Base-by-base conservation (phyloP, 2,888 invertebrate species). In the Pristionchus maxplancki region DNA sequence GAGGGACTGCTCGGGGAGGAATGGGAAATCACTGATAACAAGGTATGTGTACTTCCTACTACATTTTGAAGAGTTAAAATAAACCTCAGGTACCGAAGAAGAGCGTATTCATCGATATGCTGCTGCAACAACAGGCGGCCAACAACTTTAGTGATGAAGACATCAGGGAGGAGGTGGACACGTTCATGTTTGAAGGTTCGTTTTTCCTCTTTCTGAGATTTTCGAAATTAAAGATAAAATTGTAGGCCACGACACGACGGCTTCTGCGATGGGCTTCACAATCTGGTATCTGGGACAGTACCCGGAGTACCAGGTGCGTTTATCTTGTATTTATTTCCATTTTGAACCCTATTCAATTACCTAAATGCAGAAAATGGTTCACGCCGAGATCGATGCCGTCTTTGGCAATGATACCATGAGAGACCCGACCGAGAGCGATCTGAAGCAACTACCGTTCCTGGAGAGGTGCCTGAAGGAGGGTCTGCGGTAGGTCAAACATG, bases 401-500 rank as follows among this genome's bases (percentile, higher is more conserved):
- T 85, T 85, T 17, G 85, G 85, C 13, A 64, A 85, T 28, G 58
- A 83, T 15, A 11, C 2, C 58, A 67, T 31, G 4, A 58, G 89
- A 24, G 58, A 53, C 94, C 28, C 90, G 93, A 83, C 94, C 93
- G 91, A 95, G 92, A 53, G 88, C 94, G 78, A 91, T 89, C 17
- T 89, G 94, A 34, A 64, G 48, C 20, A 71, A 24, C 78, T 90
- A 62, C 48, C 44, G 0, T 89, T 88, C 34, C 40, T 89, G 6
- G 89, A 89, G 48, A 24, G 67, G 53, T 78, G 83, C 17, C 44
- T 89, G 48, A 90, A 90, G 67, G 90, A 90, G 71, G 40, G 74
- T 17, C 67, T 89, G 4, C 34, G 90, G 48, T 40, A 37, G 3
- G 88, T 74, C 78, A 0, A 24, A 17, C 1, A 37, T 20, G 20